phyloP scores from a whole-genome alignment of 2,888 invertebrate genomes.

The Drosophila parthenogenetica region DNA sequence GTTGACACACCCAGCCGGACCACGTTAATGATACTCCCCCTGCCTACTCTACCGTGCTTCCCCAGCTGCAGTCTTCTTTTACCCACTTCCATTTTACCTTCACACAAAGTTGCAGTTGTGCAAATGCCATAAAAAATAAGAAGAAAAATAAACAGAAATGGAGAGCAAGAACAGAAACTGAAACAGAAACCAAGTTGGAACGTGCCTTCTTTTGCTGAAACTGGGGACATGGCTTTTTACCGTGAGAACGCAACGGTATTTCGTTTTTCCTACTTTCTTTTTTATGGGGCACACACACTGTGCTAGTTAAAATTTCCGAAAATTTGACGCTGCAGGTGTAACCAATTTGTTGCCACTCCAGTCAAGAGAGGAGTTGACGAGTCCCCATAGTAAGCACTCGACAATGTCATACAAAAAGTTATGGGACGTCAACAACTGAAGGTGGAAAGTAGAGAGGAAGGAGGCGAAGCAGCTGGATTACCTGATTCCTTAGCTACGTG shows the following conservation, averaged over 20 bases:
- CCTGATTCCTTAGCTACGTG: slow-evolving; percentile 25
- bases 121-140: slow-evolving; percentile 71
- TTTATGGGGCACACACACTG: slow-evolving; percentile 52
- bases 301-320: slow-evolving; percentile 74
- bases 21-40: slow-evolving; percentile 57
- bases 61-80: background rate
- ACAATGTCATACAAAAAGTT: slow-evolving; percentile 49
- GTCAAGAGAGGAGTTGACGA: background rate
- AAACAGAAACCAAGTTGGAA: slow-evolving; percentile 31
- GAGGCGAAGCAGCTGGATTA: slow-evolving; percentile 15
- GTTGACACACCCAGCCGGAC: slow-evolving; percentile 69
- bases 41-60: background rate
- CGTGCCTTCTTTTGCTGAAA: slow-evolving; percentile 21
- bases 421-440: slow-evolving; percentile 21
- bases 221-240: slow-evolving; percentile 59
- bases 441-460: background rate
- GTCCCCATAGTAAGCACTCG: slow-evolving; percentile 27
- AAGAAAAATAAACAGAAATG: slow-evolving; percentile 54
- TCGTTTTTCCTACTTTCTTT: slow-evolving; percentile 17
- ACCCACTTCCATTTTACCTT: background rate
- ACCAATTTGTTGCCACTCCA: slow-evolving; percentile 59
- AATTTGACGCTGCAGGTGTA: slow-evolving; percentile 71
- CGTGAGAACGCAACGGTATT: slow-evolving; percentile 47
- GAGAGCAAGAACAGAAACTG: slow-evolving; percentile 32
- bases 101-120: slow-evolving; percentile 71